phyloP scores from a whole-genome alignment of 2,797 vertebrate genomes.

The Tragopan temminckii region DNA sequence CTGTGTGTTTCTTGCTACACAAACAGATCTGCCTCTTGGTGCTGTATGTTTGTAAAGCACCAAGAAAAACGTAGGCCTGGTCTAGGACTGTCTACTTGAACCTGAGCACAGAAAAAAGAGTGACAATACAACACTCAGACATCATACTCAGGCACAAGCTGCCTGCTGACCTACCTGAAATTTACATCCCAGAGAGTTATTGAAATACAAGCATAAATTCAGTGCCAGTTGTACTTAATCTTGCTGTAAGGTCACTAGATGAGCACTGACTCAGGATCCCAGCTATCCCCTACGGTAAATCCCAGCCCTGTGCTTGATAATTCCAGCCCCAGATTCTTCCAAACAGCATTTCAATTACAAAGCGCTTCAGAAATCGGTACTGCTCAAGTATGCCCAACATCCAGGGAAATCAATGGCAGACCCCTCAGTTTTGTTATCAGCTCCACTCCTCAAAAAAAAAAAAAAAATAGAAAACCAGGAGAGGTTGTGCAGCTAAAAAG shows the following conservation, averaged over 20 bases:
- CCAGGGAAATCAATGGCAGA: not conserved
- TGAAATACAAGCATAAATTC: not conserved
- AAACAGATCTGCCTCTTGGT: not conserved
- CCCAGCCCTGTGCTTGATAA: not conserved
- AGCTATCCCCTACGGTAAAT: not conserved
- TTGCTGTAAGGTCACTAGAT: not conserved
- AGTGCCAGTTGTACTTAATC: not conserved
- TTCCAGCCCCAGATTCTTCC: not conserved
- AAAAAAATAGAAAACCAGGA: not conserved
- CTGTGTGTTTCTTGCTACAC: not conserved
- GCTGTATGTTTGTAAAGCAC: not conserved
- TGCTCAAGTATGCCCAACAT: not conserved
- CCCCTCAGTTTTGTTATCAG: not conserved
- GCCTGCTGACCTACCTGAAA: not conserved
- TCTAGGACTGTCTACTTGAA: not conserved
- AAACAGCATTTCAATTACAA: not conserved
- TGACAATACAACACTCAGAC: not conserved
- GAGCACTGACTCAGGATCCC: not conserved
- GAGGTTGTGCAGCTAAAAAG: not conserved
- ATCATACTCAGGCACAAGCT: not conserved
- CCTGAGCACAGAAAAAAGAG: not conserved
- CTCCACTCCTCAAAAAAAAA: not conserved
- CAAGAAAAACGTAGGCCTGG: not conserved
- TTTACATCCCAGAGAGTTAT: not conserved
- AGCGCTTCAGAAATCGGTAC: not conserved